Evolutionary conservation across 2,888 invertebrate species (phyloP), one percentile per base, ranked within the genome.

Genomic region (Adelognathus sp.): DNA sequence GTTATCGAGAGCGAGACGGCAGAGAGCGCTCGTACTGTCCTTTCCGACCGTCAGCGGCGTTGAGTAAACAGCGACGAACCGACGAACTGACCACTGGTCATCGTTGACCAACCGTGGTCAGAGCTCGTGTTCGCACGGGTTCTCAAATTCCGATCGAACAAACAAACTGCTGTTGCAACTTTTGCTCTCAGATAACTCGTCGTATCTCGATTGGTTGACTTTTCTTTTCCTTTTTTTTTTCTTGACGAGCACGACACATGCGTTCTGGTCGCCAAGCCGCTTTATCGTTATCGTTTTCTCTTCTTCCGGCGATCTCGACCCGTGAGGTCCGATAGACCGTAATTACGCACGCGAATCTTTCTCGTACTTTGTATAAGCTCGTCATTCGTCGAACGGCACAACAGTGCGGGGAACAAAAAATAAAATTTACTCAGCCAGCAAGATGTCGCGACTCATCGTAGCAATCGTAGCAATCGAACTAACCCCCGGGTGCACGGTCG

Each of bases 341-440:
- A 39, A 67, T 54, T 63, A 63, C 54, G 41, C 11, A n/a, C 27
- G 31, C 36, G 16, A 66, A 33, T 64, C 76, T 44, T 61, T 72
- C 61, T 72, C 72, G 72, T 56, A 72, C 77, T 72, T 77, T 67
- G 72, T 72, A 72, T 61, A 33, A 24, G 9, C 61, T 18, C 44
- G 72, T 29, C 46, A 72, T 72, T 46, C 36, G 16, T 27, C 31
- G 16, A 9, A 31, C 21, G 18, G 1, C 33, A 33, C 11, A 11
- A n/a, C 11, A 4, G n/a, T n/a, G n/a, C n/a, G n/a, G n/a, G 21
- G 18, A 16, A 14, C 4, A 16, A 11, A 2, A 46, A 58, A 21
- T 27, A 29, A 46, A 46, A 18, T 58, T 36, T 9, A 41, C 11
- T 33, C 29, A 9, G n/a, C 18, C 33, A 18, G 18, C 24, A 21